Conservation (phyloP, 2,888 invertebrate species). For the Lingula anatina region DNA sequence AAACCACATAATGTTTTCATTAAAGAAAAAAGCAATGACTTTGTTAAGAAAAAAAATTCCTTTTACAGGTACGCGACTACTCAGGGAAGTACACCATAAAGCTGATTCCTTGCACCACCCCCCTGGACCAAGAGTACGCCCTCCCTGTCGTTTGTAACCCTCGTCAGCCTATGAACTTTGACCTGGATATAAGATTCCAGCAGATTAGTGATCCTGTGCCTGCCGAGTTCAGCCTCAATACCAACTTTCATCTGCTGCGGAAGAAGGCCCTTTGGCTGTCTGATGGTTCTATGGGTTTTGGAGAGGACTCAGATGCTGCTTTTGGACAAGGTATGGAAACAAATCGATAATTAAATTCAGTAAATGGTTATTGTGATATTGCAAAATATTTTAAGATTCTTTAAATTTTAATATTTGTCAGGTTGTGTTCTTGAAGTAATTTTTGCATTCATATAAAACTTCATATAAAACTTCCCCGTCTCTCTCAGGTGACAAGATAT, state of each 20-base stretch:
- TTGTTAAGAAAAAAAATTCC: too few relatives aligned
- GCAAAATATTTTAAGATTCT: too few relatives aligned
- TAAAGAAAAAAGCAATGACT: too few relatives aligned
- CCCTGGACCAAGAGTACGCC: slow-evolving; percentile 30
- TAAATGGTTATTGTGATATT: too few relatives aligned
- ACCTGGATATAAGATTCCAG: slow-evolving; percentile 48
- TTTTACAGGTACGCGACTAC: slow-evolving; percentile 46
- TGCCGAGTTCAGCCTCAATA: slow-evolving; percentile 44
- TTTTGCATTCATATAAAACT: too few relatives aligned
- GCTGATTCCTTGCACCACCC: slow-evolving; percentile 45
- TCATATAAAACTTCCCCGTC: too few relatives aligned
- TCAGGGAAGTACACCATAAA: slow-evolving; percentile 44
- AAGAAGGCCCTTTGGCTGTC: slow-evolving; percentile 44
- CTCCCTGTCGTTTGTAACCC: slow-evolving; percentile 39
- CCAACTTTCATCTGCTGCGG: slow-evolving; percentile 41
- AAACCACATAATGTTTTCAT: too few relatives aligned
- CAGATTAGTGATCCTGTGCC: slow-evolving; percentile 51
- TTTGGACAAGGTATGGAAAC: slow-evolving; percentile 38
- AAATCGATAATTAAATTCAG: too few relatives aligned
- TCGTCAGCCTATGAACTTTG: slow-evolving; percentile 39
- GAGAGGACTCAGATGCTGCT: slow-evolving; percentile 29
- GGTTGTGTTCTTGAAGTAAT: too few relatives aligned
- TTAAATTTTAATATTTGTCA: too few relatives aligned
- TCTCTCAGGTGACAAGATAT: slow-evolving; percentile 44
- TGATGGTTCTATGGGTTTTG: slow-evolving; percentile 25